Evolutionary conservation across 2,113 vertebrate genomes (phyloP), one percentile per base, ranked within the genome.

Genomic region (Morone saxatilis): DNA sequence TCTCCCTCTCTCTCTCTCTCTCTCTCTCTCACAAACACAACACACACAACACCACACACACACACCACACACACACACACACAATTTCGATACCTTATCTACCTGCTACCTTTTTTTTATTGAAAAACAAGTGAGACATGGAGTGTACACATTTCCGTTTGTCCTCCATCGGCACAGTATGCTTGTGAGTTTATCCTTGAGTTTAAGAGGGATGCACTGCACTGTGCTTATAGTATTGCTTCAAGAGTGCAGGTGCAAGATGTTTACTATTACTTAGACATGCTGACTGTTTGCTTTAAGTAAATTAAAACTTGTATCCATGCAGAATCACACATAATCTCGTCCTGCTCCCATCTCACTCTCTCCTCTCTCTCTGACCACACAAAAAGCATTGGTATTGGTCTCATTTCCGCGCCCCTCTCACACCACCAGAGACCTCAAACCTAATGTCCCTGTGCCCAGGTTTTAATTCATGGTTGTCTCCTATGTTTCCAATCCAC

Each of bases 81-180:
- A 72, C 65, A 38, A 11, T 48, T 56, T n/a, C 8, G 54, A 53
- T 25, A 65, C 63, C 8, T 19, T 66, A 70, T 84, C 53, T 47
- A 87, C 50, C 71, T 48, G 50, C 50, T 40, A 69, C 40, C 19
- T 60, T 45, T n/a, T n/a, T 69, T 77, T 31, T 51, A 77, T 20
- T 62, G 63, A 86, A 87, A 87, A 73, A 81, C 51, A 69, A 43
- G 8, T 22, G 40, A 71, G 75, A 77, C 83, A 67, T 40, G 75
- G 75, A 80, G 54, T 43, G 69, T 48, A 61, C 62, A 88, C 7
- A 45, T 41, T 73, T 31, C 38, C 40, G 57, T 31, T 14, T 31
- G 65, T 77, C 60, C 43, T 84, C 56, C 31, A 45, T 77, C 57
- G 41, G 68, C 36, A 41, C 20, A 47, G 22, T 43, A 6, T 43